phyloP scores from a whole-genome alignment of 1,140 invertebrate species.

The Arion vulgaris region DNA sequence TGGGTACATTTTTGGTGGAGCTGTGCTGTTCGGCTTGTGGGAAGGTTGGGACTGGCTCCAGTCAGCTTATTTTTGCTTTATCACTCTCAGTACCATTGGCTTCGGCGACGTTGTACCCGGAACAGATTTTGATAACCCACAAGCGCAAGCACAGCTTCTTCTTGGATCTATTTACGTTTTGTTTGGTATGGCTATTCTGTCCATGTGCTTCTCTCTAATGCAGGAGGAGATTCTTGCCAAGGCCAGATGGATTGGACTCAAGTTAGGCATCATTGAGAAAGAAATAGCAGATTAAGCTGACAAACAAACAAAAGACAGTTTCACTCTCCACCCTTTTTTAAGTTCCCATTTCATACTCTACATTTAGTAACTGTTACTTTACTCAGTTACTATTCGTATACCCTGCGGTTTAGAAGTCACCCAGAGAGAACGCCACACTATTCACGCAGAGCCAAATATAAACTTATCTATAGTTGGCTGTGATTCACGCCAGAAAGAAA shows the following conservation, averaged over 20 bases:
- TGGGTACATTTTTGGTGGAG: conserved; percentile 92
- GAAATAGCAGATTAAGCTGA: conserved; percentile 49
- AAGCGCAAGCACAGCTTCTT: conserved; percentile 79
- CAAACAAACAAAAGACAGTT: too few species aligned
- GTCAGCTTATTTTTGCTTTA: conserved; percentile 95
- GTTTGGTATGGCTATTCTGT: conserved; percentile 96
- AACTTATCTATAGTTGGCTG: too few species aligned
- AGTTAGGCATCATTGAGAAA: conserved; percentile 72
- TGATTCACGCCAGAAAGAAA: too few species aligned
- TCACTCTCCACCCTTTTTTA: too few species aligned
- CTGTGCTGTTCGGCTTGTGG: conserved; percentile 86
- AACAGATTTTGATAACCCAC: conserved; percentile 77
- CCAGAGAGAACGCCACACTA: too few species aligned
- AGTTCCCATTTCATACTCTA: too few species aligned
- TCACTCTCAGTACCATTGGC: conserved; percentile 85
- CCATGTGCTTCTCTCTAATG: conserved; percentile 99
- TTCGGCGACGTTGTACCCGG: conserved; percentile 97
- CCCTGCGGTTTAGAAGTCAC: too few species aligned
- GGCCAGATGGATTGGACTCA: conserved; percentile 79
- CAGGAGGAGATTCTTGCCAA: conserved; percentile 81
- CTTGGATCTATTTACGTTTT: conserved; percentile 78
- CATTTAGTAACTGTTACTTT: too few species aligned
- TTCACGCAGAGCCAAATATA: too few species aligned
- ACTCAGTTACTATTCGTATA: too few species aligned
- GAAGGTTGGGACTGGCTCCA: conserved; percentile 92